phyloP scores from a whole-genome alignment of 2,888 invertebrate species.

The Tinea pellionella region DNA sequence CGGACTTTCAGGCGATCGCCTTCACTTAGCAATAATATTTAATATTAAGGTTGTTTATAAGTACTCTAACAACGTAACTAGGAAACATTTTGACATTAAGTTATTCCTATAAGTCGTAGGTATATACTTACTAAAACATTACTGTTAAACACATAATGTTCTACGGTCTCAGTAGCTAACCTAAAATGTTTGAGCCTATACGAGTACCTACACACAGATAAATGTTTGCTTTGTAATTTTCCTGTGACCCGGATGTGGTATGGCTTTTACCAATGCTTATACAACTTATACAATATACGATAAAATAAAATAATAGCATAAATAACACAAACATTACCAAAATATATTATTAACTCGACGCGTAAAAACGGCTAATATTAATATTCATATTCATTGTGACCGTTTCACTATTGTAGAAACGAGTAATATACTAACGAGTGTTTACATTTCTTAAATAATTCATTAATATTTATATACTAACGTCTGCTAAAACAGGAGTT shows the following conservation, averaged over 20 bases:
- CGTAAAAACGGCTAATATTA: not conserved
- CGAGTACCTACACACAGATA: too few relatives aligned
- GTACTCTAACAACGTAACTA: too few relatives aligned
- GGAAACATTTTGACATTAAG: too few relatives aligned
- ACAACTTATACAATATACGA: not conserved
- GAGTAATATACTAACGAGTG: not conserved
- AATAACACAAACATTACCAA: not conserved
- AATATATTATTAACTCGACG: not conserved
- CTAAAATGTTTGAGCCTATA: not conserved
- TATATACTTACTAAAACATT: too few relatives aligned
- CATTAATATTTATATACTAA: slow-evolving; percentile 5
- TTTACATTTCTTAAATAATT: not conserved
- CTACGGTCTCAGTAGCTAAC: not conserved
- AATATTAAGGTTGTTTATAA: too few relatives aligned
- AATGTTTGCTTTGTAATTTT: not conserved
- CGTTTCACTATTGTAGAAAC: slow-evolving; percentile 4
- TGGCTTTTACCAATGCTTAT: not conserved
- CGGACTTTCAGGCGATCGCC: too few relatives aligned
- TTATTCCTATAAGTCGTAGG: too few relatives aligned
- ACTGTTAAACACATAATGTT: not conserved
- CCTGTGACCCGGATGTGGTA: not conserved
- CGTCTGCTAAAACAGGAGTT: not conserved
- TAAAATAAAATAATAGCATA: not conserved
- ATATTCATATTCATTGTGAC: not conserved
- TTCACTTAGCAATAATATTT: too few relatives aligned